phyloP scores from a whole-genome alignment of 2,797 vertebrate genomes.

The Argya squamiceps region DNA sequence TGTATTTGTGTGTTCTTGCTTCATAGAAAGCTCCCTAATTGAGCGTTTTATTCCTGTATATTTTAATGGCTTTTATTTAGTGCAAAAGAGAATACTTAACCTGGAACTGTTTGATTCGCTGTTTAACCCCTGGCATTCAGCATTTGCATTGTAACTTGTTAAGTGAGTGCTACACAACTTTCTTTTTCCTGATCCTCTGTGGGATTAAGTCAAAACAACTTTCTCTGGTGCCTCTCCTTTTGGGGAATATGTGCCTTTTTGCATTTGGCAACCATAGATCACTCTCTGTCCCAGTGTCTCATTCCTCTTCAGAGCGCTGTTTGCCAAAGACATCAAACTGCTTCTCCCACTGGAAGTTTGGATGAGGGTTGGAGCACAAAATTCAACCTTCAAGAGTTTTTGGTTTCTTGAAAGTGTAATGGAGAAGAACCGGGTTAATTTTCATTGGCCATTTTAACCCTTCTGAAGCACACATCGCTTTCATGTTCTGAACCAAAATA shows the following conservation, averaged over 20 bases:
- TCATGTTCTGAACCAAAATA: conserved; percentile 75
- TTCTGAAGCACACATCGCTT: conserved; percentile 60
- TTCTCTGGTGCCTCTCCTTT: conserved; percentile 73
- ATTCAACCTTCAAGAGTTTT: neutral
- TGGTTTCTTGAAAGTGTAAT: neutral
- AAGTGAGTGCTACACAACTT: conserved; percentile 54
- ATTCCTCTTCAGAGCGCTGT: conserved; percentile 55
- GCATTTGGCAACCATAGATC: conserved; percentile 66
- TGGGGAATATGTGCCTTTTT: conserved; percentile 76
- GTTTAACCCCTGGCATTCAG: conserved; percentile 62
- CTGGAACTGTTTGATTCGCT: conserved; percentile 55
- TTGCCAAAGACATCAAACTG: conserved; percentile 73
- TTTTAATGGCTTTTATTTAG: conserved; percentile 72
- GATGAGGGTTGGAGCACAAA: neutral
- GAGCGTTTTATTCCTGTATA: conserved; percentile 62
- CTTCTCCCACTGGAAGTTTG: conserved; percentile 10
- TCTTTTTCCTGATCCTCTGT: conserved; percentile 54
- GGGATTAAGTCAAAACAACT: conserved; percentile 72
- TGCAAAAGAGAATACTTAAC: conserved; percentile 65
- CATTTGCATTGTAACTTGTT: conserved; percentile 64
- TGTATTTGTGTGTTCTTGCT: conserved; percentile 48
- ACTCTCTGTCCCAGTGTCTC: conserved; percentile 71
- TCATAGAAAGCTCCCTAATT: conserved; percentile 56
- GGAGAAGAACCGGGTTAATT: conserved; percentile 13
- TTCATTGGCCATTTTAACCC: conserved; percentile 55